Percentiles rank a stretch among this genome's conserved stretches.
Evolutionary conservation across 2,797 vertebrate species (phyloP).

Genomic region (Rhabdophis nuchalis): DNA sequence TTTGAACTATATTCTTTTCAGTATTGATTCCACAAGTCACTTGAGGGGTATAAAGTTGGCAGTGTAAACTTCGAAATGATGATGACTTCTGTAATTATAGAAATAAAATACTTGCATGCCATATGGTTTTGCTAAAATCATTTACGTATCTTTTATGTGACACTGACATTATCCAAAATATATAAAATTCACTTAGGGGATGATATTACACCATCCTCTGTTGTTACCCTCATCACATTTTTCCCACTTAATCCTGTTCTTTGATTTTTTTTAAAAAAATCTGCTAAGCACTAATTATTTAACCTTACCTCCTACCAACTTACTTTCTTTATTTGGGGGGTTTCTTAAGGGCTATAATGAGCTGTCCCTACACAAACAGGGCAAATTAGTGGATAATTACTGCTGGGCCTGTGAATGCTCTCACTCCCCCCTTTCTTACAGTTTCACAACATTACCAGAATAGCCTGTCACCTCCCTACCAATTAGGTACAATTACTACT

Average conservation of each 20-base stretch:
- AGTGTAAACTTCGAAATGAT: conserved; percentile 44
- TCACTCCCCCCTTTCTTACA: conserved; percentile 80
- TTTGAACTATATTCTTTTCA: conserved; percentile 35
- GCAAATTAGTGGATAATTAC: conserved; percentile 99
- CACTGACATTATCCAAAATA: conserved; percentile 48
- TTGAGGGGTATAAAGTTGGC: conserved; percentile 23
- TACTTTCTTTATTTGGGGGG: conserved; percentile 83
- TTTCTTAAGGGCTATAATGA: conserved; percentile 96
- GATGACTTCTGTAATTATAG: conserved; percentile 39
- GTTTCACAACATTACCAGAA: conserved; percentile 88
- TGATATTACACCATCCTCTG: conserved; percentile 49
- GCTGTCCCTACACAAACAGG: conserved; percentile 95
- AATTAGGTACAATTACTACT: conserved; percentile 99
- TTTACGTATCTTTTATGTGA: conserved; percentile 39
- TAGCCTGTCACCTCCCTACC: conserved; percentile 95
- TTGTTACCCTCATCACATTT: conserved; percentile 88
- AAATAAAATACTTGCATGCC: conserved; percentile 17
- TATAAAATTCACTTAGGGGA: conserved; percentile 56
- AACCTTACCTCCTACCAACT: conserved; percentile 97
- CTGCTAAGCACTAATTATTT: conserved; percentile 89
- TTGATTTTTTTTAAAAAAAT: conserved; percentile 75
- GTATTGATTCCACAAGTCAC: conserved; percentile 27
- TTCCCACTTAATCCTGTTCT: conserved; percentile 79
- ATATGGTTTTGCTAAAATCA: conserved; percentile 32
- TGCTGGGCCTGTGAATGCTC: conserved; percentile 85